Percentiles rank a stretch among this genome's conserved stretches.
These are phyloP conservation scores for Melinaea menophilus DNA, from an alignment of 2,888 invertebrate species.

Conservation along the genomic window DNA sequence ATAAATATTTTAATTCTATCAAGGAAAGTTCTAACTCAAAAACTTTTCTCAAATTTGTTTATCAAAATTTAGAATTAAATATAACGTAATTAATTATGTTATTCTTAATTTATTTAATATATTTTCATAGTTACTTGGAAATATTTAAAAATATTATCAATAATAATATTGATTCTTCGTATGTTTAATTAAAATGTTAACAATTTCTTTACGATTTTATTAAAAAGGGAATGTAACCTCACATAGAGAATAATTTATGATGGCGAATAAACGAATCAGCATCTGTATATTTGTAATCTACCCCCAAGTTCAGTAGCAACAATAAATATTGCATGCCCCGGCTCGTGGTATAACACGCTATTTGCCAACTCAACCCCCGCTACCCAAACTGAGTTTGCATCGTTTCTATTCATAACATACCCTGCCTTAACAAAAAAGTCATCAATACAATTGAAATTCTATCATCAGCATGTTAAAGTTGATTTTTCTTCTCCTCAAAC, in stretches of 20 bases:
- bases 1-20: too few species aligned
- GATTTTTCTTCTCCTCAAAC: slow-evolving; percentile 32
- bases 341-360: slow-evolving; percentile 57
- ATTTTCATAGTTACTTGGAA: too few species aligned
- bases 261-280: slow-evolving; percentile 41
- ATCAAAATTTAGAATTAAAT: too few species aligned
- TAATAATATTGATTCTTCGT: neutral
- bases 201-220: slow-evolving; percentile 1
- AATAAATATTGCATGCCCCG: slow-evolving; percentile 67
- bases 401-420: slow-evolving; percentile 64
- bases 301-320: slow-evolving; percentile 52
- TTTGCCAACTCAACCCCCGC: slow-evolving; percentile 58
- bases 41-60: too few species aligned
- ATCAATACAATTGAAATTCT: slow-evolving; percentile 43
- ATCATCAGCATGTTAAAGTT: slow-evolving; percentile 31
- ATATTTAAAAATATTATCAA: too few species aligned
- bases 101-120: too few species aligned
- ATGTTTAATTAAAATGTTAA: slow-evolving; percentile 10
- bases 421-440: slow-evolving; percentile 50
- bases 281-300: slow-evolving; percentile 60
- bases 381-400: slow-evolving; percentile 52
- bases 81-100: too few species aligned
- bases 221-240: slow-evolving; percentile 19
- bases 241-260: slow-evolving; percentile 43
- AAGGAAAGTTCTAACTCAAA: too few species aligned